Evolutionary conservation across 1,140 invertebrate species (phyloP), one percentile per base, ranked within the genome.

Genomic region (Rhizoglyphus robini): DNA sequence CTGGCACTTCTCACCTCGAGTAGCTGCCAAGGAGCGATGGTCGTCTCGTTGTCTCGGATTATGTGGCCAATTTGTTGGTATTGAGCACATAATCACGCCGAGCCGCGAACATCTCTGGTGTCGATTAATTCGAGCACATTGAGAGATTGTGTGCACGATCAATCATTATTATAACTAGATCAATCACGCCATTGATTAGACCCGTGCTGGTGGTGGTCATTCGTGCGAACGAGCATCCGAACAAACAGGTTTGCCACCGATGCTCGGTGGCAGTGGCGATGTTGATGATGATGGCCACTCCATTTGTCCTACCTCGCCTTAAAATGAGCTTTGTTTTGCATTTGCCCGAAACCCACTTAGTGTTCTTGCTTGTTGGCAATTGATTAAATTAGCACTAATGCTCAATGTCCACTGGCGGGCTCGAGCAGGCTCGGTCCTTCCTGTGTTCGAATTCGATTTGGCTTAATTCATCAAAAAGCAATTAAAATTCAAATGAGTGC

Each of bases 121-220:
- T 60, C 27, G 58, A 60, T 60, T 60, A 34, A 34, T 60, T 29
- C 27, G 15, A 58, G 1, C 31, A 13, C 15, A 58, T n/a, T 30
- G 25, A n/a, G 15, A 29, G 36, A 30, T 3, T 13, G 27, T 27
- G 11, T n/a, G 58, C 13, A 32, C 30, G 27, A 60, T 60, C 58
- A 60, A 60, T 60, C 58, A 60, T 60, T 60, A 60, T 60, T 60
- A 60, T 60, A 60, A 60, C 58, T 60, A 60, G 58, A 60, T 60
- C 58, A 60, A 60, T 60, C 58, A 59, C 25, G 4, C 25, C 57
- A 59, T 41, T 41, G 36, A 41, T 41, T 41, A 41, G 36, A 41
- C 36, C 36, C 36, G 36, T 41, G 36, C 8, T 41, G 36, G 36
- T 18, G 36, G n/a, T 11, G 36, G 18, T 41, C 36, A 11, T 18